These are phyloP conservation scores for Halichoeres trimaculatus DNA, from an alignment of 2,113 vertebrate species.

Conservation along the genomic window DNA sequence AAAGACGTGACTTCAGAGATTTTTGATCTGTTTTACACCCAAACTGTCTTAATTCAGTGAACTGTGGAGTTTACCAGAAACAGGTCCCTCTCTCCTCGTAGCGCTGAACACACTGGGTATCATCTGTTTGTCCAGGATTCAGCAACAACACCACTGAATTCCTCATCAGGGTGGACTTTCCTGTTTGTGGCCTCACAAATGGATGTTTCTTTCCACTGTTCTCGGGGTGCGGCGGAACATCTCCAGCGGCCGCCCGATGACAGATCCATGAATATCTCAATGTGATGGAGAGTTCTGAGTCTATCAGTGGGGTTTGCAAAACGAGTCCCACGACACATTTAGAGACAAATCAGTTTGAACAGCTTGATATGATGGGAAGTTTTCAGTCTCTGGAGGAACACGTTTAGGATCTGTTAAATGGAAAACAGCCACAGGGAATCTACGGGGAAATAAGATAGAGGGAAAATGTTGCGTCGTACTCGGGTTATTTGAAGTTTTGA, in stretches of 20 bases:
- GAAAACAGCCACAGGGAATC: background rate
- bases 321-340: constrained; percentile 3
- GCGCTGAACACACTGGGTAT: background rate
- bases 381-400: background rate
- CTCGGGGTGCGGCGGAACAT: background rate
- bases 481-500: no score
- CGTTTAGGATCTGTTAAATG: background rate
- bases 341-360: constrained; percentile 25
- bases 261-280: constrained; percentile 14
- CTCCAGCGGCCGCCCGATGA: constrained; percentile 15
- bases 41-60: background rate
- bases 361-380: constrained; percentile 3
- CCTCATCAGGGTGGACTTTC: constrained; percentile 28
- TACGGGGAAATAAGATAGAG: background rate
- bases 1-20: background rate
- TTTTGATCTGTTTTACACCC: constrained; percentile 11
- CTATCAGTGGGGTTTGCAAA: background rate
- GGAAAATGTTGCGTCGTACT: background rate
- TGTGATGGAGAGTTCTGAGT: constrained; percentile 21
- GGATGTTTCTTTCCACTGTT: background rate
- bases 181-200: background rate
- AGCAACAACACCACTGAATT: constrained; percentile 24
- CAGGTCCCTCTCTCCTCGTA: background rate
- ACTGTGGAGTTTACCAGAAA: constrained; percentile 33
- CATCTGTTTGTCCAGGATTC: constrained; percentile 7